Conservation (phyloP, 2,888 invertebrate genomes). For the Dione vanillae region DNA sequence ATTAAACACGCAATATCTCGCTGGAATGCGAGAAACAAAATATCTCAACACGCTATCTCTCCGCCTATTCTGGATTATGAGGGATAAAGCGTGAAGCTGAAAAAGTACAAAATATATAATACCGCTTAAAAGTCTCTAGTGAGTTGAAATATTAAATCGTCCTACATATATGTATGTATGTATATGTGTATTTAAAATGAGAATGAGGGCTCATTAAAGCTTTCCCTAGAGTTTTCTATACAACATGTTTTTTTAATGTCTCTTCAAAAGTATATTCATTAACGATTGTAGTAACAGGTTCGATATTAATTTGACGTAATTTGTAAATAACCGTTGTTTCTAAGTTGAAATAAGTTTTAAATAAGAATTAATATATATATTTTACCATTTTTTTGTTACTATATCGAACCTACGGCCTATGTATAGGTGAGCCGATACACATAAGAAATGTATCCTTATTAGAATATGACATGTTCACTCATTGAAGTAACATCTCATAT, state of each 20-base stretch:
- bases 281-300: not conserved
- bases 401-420: too few relatives aligned
- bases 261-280: not conserved
- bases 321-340: not conserved
- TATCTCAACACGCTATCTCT: not conserved
- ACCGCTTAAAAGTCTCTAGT: not conserved
- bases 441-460: not conserved
- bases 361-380: too few relatives aligned
- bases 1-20: too few relatives aligned
- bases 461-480: not conserved
- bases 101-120: not conserved
- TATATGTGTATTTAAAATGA: not conserved
- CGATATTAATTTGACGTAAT: not conserved
- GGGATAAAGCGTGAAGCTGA: not conserved
- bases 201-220: conserved; percentile 1
- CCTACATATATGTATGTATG: not conserved
- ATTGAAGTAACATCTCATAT: not conserved
- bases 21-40: not conserved
- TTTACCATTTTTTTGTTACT: too few relatives aligned
- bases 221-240: conserved; percentile 14
- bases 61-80: not conserved
- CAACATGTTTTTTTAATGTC: not conserved
- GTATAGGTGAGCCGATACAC: not conserved
- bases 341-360: not conserved
- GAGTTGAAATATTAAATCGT: conserved; percentile 2